Conservation (phyloP, 2,797 vertebrate species). For the Sebastes diploproa region DNA sequence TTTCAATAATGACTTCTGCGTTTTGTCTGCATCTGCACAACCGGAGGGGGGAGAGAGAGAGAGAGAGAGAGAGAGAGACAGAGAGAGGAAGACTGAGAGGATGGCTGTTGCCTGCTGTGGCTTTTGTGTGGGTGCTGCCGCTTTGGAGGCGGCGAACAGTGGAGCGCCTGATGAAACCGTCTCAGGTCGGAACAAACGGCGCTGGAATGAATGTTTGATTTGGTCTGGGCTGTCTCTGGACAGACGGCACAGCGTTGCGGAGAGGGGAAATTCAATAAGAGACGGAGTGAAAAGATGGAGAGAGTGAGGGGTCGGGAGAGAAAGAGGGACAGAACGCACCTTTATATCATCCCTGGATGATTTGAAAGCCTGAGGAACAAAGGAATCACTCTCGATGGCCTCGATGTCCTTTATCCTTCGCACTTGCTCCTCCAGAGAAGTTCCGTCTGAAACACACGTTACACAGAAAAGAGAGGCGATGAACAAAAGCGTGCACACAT, state of each 20-base stretch:
- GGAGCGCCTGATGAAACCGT: slow-evolving; percentile 67
- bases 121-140: slow-evolving; percentile 71
- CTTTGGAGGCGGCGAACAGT: slow-evolving; percentile 65
- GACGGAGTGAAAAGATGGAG: slow-evolving; percentile 72
- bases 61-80: neutral
- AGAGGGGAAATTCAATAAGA: slow-evolving; percentile 81
- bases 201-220: slow-evolving; percentile 84
- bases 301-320: slow-evolving; percentile 66
- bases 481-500: slow-evolving; percentile 60
- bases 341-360: slow-evolving; percentile 93
- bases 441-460: slow-evolving; percentile 86
- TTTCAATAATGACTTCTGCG: slow-evolving; percentile 81
- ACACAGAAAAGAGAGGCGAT: slow-evolving; percentile 46
- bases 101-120: slow-evolving; percentile 60
- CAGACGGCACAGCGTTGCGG: slow-evolving; percentile 69
- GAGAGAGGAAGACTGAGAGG: slow-evolving; percentile 24
- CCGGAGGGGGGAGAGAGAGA: slow-evolving; percentile 31
- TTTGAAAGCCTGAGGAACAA: slow-evolving; percentile 96
- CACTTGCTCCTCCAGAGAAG: slow-evolving; percentile 92
- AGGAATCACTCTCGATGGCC: slow-evolving; percentile 96
- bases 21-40: slow-evolving; percentile 70
- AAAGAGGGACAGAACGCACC: slow-evolving; percentile 83
- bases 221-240: slow-evolving; percentile 79
- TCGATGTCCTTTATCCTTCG: slow-evolving; percentile 97
- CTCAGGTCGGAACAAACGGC: slow-evolving; percentile 71